Conservation (phyloP, 2,888 invertebrate genomes). For the Drosophila kambysellisi region DNA sequence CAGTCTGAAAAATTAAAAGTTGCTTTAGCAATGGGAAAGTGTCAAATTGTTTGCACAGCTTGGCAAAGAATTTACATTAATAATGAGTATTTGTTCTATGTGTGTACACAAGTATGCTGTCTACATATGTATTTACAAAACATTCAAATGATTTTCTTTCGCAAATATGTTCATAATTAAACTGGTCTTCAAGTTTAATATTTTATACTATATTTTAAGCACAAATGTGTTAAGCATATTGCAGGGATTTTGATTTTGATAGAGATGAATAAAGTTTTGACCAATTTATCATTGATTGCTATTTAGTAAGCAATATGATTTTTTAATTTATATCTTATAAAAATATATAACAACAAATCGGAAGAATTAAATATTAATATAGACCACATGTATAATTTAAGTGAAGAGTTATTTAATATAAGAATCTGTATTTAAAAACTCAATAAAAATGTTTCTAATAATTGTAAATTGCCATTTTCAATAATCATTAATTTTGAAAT, state of each 20-base stretch:
- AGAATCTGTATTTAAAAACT: neutral
- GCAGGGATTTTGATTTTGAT: neutral
- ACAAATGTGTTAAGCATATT: neutral
- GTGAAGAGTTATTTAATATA: neutral
- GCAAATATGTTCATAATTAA: neutral
- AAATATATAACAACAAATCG: neutral
- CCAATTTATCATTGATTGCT: neutral
- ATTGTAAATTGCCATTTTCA: neutral
- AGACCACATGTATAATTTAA: fast-evolving
- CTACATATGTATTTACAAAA: neutral
- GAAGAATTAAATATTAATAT: neutral
- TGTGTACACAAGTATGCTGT: neutral
- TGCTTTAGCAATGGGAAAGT: conserved; percentile 12
- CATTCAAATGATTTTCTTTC: neutral
- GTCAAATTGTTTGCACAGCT: conserved; percentile 27
- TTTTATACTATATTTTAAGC: neutral
- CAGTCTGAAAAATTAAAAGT: neutral
- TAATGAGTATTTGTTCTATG: conserved; percentile 4
- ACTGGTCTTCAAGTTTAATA: neutral
- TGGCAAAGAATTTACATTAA: conserved; percentile 9
- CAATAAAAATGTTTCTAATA: neutral
- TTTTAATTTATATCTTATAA: neutral
- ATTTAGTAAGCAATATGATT: neutral
- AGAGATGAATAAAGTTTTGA: neutral
- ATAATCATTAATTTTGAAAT: neutral